Base-by-base conservation (phyloP, 2,888 invertebrate genomes). In the Eudemis profundana region DNA sequence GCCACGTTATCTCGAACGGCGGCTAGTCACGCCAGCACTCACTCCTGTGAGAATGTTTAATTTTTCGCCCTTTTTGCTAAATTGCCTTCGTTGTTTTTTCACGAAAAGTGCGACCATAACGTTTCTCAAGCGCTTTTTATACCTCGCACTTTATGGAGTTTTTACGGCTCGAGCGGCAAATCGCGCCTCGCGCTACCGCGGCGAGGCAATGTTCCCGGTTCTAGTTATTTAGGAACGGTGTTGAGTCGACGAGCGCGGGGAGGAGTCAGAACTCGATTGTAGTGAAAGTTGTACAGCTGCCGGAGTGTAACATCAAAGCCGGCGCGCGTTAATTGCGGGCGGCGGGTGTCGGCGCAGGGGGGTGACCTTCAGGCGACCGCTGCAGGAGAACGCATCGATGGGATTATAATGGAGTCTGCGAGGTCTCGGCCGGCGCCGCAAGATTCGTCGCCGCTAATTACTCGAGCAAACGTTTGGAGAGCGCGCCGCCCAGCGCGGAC, bases 221-320 rank as follows among this genome's bases (percentile, higher is more conserved):
- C 53, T 40, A 21, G 40, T 19, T 56, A 42, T 19, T 56, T 56
- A 29, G 42, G 10, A 33, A 0, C 27, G 27, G 27, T 33, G 61
- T 33, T 60, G 61, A 50, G 29, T 21, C 12, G 38, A 21, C 14
- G 14, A 14, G 2, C 23, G 5, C 33, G 44, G 51, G 15, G n/a
- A n/a, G 47, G 38, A 21, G 47, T n/a, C 15, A 17, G 10, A 19
- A 10, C 29, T 29, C 54, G 47, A 63, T 56, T 47, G 47, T 56
- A 56, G 54, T 56, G 54, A 56, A 62, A 62, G 62, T 62, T 62
- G 54, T 56, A 54, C 62, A 62, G 62, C 62, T 62, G 62, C 29
- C 46, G 21, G 50, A 33, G 19, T 14, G 60, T 27, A 27, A 54
- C 54, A 62, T 62, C 54, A 40, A 62, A 61, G 61, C 61, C 27